A percentile compares a stretch with the other conserved stretches of the same genome.
These are phyloP conservation scores for Conus ventricosus DNA, from an alignment of 1,140 invertebrate species.

Conservation along the genomic window DNA sequence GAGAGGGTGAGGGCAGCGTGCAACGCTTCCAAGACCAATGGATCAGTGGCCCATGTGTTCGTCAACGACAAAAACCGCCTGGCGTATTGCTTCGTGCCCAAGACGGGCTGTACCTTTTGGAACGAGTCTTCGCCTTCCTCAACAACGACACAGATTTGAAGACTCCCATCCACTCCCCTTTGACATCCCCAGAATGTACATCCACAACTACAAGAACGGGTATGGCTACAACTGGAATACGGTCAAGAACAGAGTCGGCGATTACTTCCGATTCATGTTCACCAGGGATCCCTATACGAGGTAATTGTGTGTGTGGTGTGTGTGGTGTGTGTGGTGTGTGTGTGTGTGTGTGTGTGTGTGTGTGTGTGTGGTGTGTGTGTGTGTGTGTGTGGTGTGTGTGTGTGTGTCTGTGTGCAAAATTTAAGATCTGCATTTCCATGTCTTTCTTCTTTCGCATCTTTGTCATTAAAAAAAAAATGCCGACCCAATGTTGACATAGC, in stretches of 20 bases:
- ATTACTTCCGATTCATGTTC: constrained; percentile 33
- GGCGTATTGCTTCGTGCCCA: constrained; percentile 34
- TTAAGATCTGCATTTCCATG: too few relatives aligned
- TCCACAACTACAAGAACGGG: background rate
- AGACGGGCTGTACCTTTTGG: constrained; percentile 38
- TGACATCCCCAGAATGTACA: constrained; percentile 32
- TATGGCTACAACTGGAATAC: background rate
- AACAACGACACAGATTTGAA: constrained; percentile 15
- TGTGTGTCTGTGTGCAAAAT: too few relatives aligned
- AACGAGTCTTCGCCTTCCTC: constrained; percentile 27
- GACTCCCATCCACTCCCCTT: constrained; percentile 9
- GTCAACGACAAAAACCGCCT: background rate
- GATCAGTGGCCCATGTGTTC: background rate
- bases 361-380: too few relatives aligned
- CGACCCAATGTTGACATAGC: too few relatives aligned
- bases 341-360: too few relatives aligned
- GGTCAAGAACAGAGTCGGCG: background rate
- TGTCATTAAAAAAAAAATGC: too few relatives aligned
- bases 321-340: background rate
- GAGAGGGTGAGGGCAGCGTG: background rate
- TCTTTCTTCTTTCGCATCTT: too few relatives aligned
- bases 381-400: too few relatives aligned
- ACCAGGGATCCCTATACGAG: constrained; percentile 38
- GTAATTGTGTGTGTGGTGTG: background rate
- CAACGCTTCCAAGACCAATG: background rate